These are phyloP conservation scores for Syngnathus acus DNA, from an alignment of 2,797 vertebrate species.

Conservation along the genomic window DNA sequence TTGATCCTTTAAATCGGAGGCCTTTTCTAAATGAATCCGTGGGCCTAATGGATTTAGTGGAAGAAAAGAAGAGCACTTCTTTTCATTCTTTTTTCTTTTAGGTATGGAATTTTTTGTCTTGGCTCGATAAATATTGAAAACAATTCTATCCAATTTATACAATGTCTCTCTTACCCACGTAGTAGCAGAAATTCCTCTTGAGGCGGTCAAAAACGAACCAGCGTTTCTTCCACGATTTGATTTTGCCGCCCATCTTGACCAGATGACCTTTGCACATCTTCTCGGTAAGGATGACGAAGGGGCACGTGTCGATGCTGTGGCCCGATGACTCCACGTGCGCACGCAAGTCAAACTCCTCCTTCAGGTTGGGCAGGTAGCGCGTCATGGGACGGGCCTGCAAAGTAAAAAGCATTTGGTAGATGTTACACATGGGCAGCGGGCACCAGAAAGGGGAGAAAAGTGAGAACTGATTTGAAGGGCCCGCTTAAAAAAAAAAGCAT, in stretches of 20 bases:
- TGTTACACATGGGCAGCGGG: background rate
- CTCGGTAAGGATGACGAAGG: slow-evolving; percentile 80
- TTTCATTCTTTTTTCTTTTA: background rate
- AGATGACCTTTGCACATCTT: slow-evolving; percentile 98
- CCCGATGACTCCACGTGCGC: slow-evolving; percentile 92
- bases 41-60: background rate
- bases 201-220: slow-evolving; percentile 98
- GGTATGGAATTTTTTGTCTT: background rate
- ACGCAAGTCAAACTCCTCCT: slow-evolving; percentile 93
- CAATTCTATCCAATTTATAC: background rate
- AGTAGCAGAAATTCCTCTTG: slow-evolving; percentile 93
- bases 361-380: slow-evolving; percentile 91
- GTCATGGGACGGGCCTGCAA: slow-evolving; percentile 90
- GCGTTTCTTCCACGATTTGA: slow-evolving; percentile 98
- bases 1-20: background rate
- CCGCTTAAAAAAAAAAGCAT: too few relatives aligned
- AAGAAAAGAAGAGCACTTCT: background rate
- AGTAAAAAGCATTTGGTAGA: slow-evolving; percentile 9
- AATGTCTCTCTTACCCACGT: slow-evolving; percentile 74
- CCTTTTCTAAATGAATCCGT: background rate
- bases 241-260: slow-evolving; percentile 98
- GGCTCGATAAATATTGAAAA: background rate
- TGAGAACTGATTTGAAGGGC: background rate
- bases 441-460: background rate
- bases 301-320: slow-evolving; percentile 87